Conservation (phyloP, 2,113 vertebrate genomes). For the Calidris pygmaea region DNA sequence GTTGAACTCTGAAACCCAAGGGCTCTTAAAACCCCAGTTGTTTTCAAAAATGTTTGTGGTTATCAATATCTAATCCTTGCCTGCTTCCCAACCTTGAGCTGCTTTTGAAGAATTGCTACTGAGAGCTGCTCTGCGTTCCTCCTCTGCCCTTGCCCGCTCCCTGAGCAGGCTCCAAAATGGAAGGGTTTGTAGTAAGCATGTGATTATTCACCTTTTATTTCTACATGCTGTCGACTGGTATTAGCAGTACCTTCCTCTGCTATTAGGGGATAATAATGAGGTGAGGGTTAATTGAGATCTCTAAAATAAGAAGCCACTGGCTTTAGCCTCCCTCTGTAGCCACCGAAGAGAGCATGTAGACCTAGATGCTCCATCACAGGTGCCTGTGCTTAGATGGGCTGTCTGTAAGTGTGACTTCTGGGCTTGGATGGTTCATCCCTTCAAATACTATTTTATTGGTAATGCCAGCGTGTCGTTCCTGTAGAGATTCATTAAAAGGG, state of each 20-base stretch:
- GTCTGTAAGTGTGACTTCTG: neutral
- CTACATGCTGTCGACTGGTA: rapidly evolving
- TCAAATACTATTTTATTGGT: neutral
- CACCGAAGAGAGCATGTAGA: neutral
- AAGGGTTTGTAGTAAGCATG: neutral
- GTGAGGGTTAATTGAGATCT: neutral
- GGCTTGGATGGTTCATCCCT: neutral
- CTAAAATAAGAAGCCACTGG: neutral
- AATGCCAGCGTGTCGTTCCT: neutral
- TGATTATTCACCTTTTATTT: neutral
- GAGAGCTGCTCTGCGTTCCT: neutral
- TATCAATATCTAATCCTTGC: neutral
- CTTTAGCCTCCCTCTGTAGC: neutral
- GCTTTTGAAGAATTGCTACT: neutral
- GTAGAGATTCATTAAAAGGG: neutral
- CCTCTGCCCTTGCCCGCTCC: neutral
- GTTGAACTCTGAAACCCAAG: neutral
- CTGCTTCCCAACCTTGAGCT: neutral
- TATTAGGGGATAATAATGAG: neutral
- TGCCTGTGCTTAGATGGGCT: neutral
- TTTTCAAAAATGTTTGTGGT: neutral
- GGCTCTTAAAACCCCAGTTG: neutral
- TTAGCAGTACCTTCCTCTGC: neutral
- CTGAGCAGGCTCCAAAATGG: neutral
- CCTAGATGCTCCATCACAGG: neutral